Conservation (phyloP, 2,113 vertebrate genomes). For the Microcebus ravelobensis region DNA sequence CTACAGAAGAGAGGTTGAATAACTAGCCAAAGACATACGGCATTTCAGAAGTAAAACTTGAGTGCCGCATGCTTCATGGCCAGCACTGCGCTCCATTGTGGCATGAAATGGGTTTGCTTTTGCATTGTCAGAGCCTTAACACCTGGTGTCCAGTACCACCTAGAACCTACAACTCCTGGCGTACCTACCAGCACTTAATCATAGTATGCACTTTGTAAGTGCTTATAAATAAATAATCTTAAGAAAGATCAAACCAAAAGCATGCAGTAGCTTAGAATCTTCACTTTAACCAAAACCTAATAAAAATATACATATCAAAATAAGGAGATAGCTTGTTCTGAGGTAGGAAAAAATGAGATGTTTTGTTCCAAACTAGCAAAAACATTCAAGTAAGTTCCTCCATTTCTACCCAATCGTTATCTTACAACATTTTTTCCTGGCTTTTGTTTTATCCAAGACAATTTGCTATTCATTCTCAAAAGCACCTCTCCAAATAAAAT, state of each 20-base stretch:
- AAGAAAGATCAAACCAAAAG: constrained; percentile 48
- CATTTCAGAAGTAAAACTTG: constrained; percentile 13
- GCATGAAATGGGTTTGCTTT: not conserved
- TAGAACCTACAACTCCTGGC: not conserved
- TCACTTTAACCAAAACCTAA: not conserved
- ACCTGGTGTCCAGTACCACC: not conserved
- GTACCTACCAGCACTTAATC: not conserved
- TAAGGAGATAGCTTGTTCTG: not conserved
- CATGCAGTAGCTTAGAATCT: not conserved
- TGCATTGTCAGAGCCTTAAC: not conserved
- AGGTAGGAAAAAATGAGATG: not conserved
- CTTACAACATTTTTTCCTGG: constrained; percentile 23
- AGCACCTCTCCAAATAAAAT: constrained; percentile 66
- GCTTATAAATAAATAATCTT: not conserved
- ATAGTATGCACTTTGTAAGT: not conserved
- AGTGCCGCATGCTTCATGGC: accelerated
- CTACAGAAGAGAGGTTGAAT: not conserved
- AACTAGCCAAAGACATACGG: not conserved
- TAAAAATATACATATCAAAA: not conserved
- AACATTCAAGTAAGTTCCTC: constrained; percentile 17
- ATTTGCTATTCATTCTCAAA: constrained; percentile 72
- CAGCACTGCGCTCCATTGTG: not conserved
- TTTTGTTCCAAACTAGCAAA: constrained; percentile 52
- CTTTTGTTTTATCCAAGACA: not conserved
- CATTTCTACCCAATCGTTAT: not conserved